Conservation (phyloP, 2,888 invertebrate species). For the Nebria salina region DNA sequence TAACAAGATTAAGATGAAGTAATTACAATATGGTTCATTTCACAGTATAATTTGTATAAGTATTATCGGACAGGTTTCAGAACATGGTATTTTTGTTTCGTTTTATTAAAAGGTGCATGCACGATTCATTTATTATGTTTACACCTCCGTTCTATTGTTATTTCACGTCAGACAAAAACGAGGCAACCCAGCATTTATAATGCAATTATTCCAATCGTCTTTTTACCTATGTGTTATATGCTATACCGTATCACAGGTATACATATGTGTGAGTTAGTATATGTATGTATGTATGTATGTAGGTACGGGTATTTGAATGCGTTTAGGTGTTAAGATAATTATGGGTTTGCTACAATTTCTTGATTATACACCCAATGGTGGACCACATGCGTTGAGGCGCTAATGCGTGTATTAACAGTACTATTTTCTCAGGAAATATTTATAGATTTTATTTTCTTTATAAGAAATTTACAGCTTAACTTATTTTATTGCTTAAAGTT, state of each 20-base stretch:
- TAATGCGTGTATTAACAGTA: constrained; percentile 25
- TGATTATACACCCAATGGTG: constrained; percentile 25
- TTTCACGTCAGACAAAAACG: constrained; percentile 23
- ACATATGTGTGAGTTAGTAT: constrained; percentile 2
- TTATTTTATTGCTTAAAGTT: no score
- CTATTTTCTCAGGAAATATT: neutral
- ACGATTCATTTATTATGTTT: constrained; percentile 40
- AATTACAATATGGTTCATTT: no score
- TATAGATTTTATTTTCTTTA: no score
- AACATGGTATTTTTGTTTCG: neutral
- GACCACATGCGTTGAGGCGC: constrained; percentile 41
- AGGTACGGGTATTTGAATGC: neutral
- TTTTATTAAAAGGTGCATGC: constrained; percentile 33
- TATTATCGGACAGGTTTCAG: no score
- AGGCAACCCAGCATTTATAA: constrained; percentile 28
- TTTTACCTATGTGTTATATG: no score
- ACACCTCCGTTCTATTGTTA: constrained; percentile 40
- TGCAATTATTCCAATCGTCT: constrained; percentile 35
- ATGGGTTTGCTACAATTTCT: constrained; percentile 40
- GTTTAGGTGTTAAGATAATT: constrained; percentile 45
- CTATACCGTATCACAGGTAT: neutral
- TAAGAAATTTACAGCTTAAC: no score
- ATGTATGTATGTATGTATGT: neutral
- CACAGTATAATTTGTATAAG: no score
- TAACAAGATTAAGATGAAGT: no score